Evolutionary conservation across 1,140 invertebrate species (phyloP), one percentile per base, ranked within the genome.

Genomic region (Camponotus vicinus): DNA sequence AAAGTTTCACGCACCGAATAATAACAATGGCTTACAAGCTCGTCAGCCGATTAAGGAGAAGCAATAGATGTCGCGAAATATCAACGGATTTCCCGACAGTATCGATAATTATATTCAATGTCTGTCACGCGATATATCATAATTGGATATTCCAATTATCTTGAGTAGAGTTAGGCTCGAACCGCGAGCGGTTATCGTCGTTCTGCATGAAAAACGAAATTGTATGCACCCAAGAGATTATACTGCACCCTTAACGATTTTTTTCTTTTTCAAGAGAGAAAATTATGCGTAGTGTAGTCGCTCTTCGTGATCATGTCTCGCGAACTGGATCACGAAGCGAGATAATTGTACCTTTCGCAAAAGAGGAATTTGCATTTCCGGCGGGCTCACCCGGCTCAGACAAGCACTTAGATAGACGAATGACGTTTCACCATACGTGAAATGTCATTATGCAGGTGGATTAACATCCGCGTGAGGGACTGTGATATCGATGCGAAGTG

Each of bases 171-270:
- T 78, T 90, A 92, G 89, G 61, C 85, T 83, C 85, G 70, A 85
- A 57, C 70, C 79, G 9, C 61, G 88, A 91, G 85, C 79, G 86
- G 61, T 86, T 89, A 88, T 80, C 76, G 87, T 89, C 86, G 87
- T 91, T 91, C 83, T 90, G 64, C 91, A 91, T 79, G 87, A 87
- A 66, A 86, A 87, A 80, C 85, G 88, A 89, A 90, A 89, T 91
- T 93, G 67, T 86, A 92, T 52, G 93, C 93, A 93, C 92, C 77
- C 86, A 87, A 85, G 89, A 90, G 89, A 90, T 85, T 89, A 92
- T 67, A 21, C 80, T 88, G 89, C 90, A 91, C 87, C 84, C 37
- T 85, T 55, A 78, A 21, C 45, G 45, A 57, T 64, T 78, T 69
- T 57, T 71, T 15, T 73, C 18, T 71, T 61, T 82, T 83, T 63